These are phyloP conservation scores for Sminthurides aquaticus DNA, from an alignment of 2,888 invertebrate genomes.

Conservation along the genomic window DNA sequence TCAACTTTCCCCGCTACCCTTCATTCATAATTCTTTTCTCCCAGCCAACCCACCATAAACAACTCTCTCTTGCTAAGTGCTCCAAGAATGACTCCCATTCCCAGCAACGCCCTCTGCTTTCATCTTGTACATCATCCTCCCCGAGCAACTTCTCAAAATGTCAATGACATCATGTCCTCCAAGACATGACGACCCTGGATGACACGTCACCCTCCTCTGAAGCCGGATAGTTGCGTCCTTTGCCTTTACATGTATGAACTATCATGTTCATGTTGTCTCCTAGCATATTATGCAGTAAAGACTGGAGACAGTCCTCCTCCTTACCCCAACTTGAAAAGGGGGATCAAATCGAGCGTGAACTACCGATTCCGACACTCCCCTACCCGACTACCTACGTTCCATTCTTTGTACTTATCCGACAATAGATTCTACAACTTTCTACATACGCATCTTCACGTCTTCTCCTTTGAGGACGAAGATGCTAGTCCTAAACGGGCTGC, in stretches of 20 bases:
- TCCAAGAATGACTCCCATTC: not conserved
- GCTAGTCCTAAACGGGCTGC: too few species aligned
- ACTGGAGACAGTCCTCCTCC: too few species aligned
- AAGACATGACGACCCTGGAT: not conserved
- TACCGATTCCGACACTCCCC: constrained; percentile 33
- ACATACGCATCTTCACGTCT: too few species aligned
- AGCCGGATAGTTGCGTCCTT: not conserved
- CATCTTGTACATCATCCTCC: not conserved
- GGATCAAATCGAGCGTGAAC: constrained; percentile 39
- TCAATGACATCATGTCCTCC: not conserved
- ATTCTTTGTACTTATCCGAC: too few species aligned
- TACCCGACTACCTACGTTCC: not conserved
- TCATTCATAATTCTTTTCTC: not conserved
- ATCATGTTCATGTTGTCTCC: too few species aligned
- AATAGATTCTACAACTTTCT: too few species aligned
- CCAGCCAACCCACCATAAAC: not conserved
- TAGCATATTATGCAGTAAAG: too few species aligned
- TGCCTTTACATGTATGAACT: not conserved
- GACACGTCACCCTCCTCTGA: not conserved
- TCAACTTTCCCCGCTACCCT: not conserved
- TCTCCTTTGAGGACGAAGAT: too few species aligned
- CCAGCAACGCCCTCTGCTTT: not conserved
- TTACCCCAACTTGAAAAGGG: not conserved
- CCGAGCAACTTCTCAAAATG: not conserved
- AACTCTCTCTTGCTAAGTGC: not conserved